Conservation (phyloP, 1,140 invertebrate genomes). For the Phortica variegata region DNA sequence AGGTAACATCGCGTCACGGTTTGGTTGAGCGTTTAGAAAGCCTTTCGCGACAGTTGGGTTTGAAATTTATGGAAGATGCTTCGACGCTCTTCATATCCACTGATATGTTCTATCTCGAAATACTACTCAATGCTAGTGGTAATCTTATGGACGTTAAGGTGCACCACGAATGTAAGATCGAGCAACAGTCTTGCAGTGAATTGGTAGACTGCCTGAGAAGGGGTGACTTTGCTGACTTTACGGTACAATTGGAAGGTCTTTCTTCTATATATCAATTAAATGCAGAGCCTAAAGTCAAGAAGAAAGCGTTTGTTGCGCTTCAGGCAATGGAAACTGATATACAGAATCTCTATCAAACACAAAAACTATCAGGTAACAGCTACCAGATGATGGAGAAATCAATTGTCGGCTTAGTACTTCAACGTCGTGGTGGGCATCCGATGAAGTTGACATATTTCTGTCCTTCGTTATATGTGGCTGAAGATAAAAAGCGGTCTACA, state of each 20-base stretch:
- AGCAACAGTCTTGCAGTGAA: conserved; percentile 69
- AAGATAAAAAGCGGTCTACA: conserved; percentile 3
- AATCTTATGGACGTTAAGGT: conserved; percentile 86
- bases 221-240: conserved; percentile 91
- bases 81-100: conserved; percentile 81
- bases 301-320: conserved; percentile 88
- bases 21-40: conserved; percentile 91
- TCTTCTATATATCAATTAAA: conserved; percentile 91
- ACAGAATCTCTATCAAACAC: conserved; percentile 74
- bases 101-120: conserved; percentile 96
- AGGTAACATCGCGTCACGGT: conserved; percentile 86
- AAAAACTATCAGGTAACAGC: conserved; percentile 65
- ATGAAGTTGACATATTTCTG: conserved; percentile 95
- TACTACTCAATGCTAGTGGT: conserved; percentile 78
- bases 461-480: conserved; percentile 30
- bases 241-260: conserved; percentile 86
- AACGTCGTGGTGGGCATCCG: conserved; percentile 79
- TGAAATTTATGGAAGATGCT: conserved; percentile 53
- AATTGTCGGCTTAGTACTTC: conserved; percentile 80
- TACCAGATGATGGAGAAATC: conserved; percentile 87
- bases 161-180: conserved; percentile 56
- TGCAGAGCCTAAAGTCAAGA: conserved; percentile 92
- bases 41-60: conserved; percentile 81
- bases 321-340: conserved; percentile 91
- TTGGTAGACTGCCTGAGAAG: conserved; percentile 75